These are phyloP conservation scores for Rotaria magnacalcarata DNA, from an alignment of 2,888 invertebrate species.

Conservation along the genomic window DNA sequence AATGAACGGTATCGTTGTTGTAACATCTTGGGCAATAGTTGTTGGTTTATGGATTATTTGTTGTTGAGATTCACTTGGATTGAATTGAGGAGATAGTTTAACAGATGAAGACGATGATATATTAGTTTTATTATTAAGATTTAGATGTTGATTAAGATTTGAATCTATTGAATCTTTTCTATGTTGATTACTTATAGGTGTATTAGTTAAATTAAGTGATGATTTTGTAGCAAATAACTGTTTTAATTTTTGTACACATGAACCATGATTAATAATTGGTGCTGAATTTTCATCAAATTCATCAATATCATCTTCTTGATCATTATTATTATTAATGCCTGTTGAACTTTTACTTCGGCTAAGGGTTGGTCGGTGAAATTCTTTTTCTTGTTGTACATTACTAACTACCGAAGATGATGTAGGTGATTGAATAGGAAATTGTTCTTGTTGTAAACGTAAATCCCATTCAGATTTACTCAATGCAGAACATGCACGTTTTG, in stretches of 20 bases:
- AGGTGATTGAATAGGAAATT: neutral
- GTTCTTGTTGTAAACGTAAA: slow-evolving; percentile 30
- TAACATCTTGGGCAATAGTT: neutral
- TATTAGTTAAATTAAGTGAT: neutral
- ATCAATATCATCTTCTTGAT: neutral
- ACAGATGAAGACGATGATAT: neutral
- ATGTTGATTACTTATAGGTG: neutral
- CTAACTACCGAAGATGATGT: neutral
- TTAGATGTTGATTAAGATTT: neutral
- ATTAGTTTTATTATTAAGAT: neutral
- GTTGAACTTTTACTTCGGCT: slow-evolving; percentile 9
- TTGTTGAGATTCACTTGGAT: neutral
- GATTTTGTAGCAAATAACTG: slow-evolving; percentile 31
- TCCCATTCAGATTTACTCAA: slow-evolving; percentile 37
- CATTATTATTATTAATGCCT: neutral
- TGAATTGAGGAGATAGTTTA: neutral
- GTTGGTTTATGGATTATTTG: neutral
- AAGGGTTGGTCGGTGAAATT: neutral
- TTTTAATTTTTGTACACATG: slow-evolving; percentile 9
- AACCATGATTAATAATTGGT: neutral
- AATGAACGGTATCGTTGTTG: neutral
- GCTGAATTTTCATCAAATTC: neutral
- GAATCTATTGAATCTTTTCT: neutral
- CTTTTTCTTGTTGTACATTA: neutral
- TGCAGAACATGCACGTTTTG: neutral